Percentiles rank a stretch among this genome's conserved stretches.
These are phyloP conservation scores for Pyrgilauda ruficollis DNA, from an alignment of 2,113 vertebrate genomes.

Conservation along the genomic window DNA sequence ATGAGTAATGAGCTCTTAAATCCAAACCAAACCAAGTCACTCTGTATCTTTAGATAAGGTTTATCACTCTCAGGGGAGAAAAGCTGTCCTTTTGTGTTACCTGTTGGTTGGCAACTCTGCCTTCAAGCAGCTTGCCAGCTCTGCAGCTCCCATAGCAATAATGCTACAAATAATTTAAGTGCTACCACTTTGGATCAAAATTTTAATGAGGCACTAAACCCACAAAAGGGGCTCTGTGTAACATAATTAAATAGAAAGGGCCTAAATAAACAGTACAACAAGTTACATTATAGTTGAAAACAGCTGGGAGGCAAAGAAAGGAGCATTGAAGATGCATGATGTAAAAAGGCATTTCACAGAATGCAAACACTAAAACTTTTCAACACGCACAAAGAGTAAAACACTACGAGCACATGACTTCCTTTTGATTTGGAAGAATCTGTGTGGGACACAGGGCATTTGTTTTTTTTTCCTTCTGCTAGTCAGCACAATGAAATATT, in stretches of 20 bases:
- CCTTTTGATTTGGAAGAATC: constrained; percentile 38
- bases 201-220: constrained; percentile 59
- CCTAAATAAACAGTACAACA: constrained; percentile 54
- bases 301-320: constrained; percentile 58
- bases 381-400: constrained; percentile 40
- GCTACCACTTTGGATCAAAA: constrained; percentile 13
- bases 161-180: constrained; percentile 23
- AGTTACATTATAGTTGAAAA: constrained; percentile 37
- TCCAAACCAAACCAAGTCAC: background rate
- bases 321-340: background rate
- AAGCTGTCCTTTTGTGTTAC: background rate
- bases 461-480: constrained; percentile 34
- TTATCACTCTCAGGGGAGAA: background rate
- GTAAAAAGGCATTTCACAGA: constrained; percentile 72
- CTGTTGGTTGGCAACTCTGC: background rate
- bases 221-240: constrained; percentile 56
- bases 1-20: background rate
- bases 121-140: background rate
- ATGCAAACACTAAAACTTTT: constrained; percentile 64
- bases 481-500: constrained; percentile 44
- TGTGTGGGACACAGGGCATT: background rate
- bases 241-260: constrained; percentile 57
- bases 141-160: background rate
- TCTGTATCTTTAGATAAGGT: background rate
- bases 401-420: constrained; percentile 17